Evolutionary conservation across 2,113 vertebrate species (phyloP), one percentile per base, ranked within the genome.

Genomic region (Chamaea fasciata): DNA sequence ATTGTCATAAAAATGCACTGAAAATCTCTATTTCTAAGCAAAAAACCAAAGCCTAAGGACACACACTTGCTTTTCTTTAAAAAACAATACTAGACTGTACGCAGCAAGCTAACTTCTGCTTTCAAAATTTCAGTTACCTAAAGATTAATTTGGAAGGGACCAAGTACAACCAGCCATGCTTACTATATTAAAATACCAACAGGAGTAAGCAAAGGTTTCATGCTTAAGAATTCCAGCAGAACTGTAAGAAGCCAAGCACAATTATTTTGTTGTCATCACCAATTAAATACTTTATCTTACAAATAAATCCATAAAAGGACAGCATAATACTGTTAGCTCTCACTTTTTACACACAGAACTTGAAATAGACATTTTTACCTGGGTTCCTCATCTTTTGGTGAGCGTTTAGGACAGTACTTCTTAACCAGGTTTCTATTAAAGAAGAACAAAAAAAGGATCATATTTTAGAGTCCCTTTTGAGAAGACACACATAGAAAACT

Each of bases 321-420:
- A 62, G n/a, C 56, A 15, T 49, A 41, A 41, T 26, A 57, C 13
- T 24, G 15, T 31, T 68, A 74, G 64, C 50, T 53, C 27, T 69
- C 1, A 1, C 31, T 71, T 90, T 79, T 68, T 60, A 89, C 5
- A 70, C 4, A 56, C 0, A 77, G 30, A 90, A 94, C 19, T 75
- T 75, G 67, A 96, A 74, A 84, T 16, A 15, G 47, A 70, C 30
- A 50, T 83, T 95, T 94, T 98, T 98, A 99, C 99, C 99, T 99
- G 50, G 99, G 99, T 69, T 99, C 99, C 83, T 99, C 99, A 57
- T 99, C 99, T 98, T 99, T 99, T 75, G 99, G 95, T 62, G 98
- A 98, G 85, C 99, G 99, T 91, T 99, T 99, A 21, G 99, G 99
- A 96, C 99, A 99, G 80, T 99, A 99, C 95, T 99, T 99, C 98